phyloP scores from a whole-genome alignment of 2,113 vertebrate genomes.

The Nymphicus hollandicus region DNA sequence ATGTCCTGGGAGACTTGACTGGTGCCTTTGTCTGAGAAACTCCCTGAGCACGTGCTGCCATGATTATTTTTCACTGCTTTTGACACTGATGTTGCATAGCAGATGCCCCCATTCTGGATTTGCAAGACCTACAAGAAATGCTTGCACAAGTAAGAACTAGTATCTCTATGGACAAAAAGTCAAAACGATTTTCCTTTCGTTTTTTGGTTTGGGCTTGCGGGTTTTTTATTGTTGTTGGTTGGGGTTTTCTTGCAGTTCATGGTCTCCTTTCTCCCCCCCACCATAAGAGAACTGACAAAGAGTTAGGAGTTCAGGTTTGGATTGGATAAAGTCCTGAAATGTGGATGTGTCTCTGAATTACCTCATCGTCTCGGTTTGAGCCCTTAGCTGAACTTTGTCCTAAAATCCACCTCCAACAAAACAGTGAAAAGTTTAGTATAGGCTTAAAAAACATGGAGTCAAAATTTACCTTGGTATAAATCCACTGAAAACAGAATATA shows the following conservation, averaged over 20 bases:
- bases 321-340: slow-evolving; percentile 54
- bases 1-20: not conserved
- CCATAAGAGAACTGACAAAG: not conserved
- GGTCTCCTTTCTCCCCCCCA: not conserved
- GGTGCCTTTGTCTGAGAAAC: not conserved
- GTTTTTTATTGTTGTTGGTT: not conserved
- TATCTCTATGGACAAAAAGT: not conserved
- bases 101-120: not conserved
- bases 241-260: not conserved
- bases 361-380: slow-evolving; percentile 32
- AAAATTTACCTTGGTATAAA: not conserved
- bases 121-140: not conserved
- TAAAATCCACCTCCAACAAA: not conserved
- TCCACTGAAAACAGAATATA: not conserved
- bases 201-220: not conserved
- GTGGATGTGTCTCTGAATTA: slow-evolving; percentile 33
- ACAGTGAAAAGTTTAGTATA: not conserved
- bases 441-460: not conserved
- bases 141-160: not conserved
- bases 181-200: not conserved
- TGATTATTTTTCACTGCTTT: not conserved
- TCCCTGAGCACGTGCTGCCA: not conserved
- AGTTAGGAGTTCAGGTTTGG: slow-evolving; percentile 24
- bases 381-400: slow-evolving; percentile 44
- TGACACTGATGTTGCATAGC: not conserved